Base-by-base conservation (phyloP, 2,797 vertebrate genomes). In the Leuciscus waleckii region DNA sequence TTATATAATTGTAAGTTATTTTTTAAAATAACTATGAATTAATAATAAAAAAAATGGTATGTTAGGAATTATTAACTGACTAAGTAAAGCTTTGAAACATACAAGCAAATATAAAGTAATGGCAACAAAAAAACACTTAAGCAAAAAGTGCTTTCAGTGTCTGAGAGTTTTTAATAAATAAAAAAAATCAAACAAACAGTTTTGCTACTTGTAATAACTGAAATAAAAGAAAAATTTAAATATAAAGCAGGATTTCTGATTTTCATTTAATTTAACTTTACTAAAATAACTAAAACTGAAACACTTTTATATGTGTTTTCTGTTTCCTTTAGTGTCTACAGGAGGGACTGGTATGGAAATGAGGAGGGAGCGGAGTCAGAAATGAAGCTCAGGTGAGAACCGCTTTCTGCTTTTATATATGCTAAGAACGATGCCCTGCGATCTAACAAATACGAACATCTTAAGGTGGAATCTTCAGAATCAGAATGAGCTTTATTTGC, bases 331-430 rank as follows among this genome's bases (percentile, higher is more conserved):
- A 75, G 92, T 65, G 91, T 93, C 94, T 90, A 5, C 90, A 97
- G 97, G 95, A 89, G 95, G 95, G 1, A 49, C 87, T 88, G 91
- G 92, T 67, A 90, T 90, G 76, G 94, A 94, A 91, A 92, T 70
- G 95, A 96, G 87, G 94, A 92, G 5, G 87, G 83, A 21, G 79
- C 92, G 0, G 93, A 94, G 83, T 93, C 93, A 63, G 95, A 96
- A 58, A 89, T 94, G 58, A 91, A 91, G 70, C 94, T 94, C 91
- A 97, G 97, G 98, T 98, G 93, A 88, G 92, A 84, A 63, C 71
- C 23, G 9, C 32, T 21, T 46, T 79, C 23, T 3, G 11, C 10
- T 75, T 35, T 51, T 29, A 23, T 35, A 54, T 35, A 7, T 37
- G 49, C 19, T 54, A 32, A 35, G 17, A 54, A 56, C 5, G 5